Base-by-base conservation (phyloP, 1,140 invertebrate species). In the Brachionus koreanus region DNA sequence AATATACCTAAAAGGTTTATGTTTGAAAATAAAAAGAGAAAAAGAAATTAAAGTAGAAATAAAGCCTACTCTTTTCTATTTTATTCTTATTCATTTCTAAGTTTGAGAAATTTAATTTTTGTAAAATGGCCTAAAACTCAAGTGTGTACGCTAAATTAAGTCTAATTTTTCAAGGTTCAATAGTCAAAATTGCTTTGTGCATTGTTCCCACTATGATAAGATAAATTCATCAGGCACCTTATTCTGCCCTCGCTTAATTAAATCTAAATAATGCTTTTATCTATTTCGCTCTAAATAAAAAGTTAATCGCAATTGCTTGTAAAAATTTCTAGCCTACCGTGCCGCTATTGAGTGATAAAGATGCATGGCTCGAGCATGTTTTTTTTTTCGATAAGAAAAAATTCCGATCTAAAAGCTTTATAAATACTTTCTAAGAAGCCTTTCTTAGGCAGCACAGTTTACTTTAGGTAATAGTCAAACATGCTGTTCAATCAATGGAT, bases 101-200 rank as follows among this genome's bases (percentile, higher is more conserved):
- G n/a, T 52, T 52, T 52, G 49, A 52, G 49, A 52, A 52, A 19
- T 52, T 52, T 52, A 52, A 52, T 52, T 52, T 52, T 52, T 19
- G n/a, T n/a, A 52, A 65, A 65, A 65, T 65, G 33, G 61, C 61
- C 61, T 65, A 19, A 52, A 52, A 52, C 49, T 52, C 19, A 7
- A 65, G 13, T 13, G n/a, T n/a, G 25, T 65, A 65, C 61, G 61
- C 61, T 37, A 65, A 65, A 65, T 65, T 65, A 37, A 65, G n/a
- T 23, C n/a, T 16, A 33, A 65, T 69, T 65, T 65, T 69, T 69
- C 65, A 69, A 69, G 65, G 65, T 69, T 69, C 65, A 69, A n/a
- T 69, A 69, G 39, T 69, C 65, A 37, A 69, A n/a, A 29, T 29
- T 13, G 33, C 3, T 67, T 4, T 37, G 65, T 33, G 33, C 49